Evolutionary conservation across 2,888 invertebrate species (phyloP).

Genomic region (Rhingia campestris): DNA sequence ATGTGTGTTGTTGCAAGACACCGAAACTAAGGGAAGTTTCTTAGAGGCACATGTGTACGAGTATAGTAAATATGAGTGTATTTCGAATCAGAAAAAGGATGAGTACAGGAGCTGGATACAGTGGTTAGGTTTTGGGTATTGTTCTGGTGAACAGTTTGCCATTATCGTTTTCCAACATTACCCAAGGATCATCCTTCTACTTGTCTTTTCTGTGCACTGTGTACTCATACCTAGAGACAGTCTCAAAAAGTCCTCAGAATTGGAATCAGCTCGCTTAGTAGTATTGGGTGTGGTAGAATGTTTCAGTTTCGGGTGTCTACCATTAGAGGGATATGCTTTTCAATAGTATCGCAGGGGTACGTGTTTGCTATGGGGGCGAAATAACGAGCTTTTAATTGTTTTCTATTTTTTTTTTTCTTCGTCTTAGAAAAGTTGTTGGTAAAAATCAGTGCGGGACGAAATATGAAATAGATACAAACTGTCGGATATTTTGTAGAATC

Average conservation of each 20-base stretch:
- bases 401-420: neutral
- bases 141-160: conserved; percentile 67
- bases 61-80: conserved; percentile 1
- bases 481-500: too few relatives aligned
- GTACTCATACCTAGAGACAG: conserved; percentile 4
- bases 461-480: neutral
- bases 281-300: neutral
- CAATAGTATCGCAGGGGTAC: neutral
- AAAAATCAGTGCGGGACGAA: neutral
- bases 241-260: conserved; percentile 8
- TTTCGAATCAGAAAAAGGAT: conserved; percentile 25
- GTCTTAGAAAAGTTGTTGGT: neutral
- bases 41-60: conserved; percentile 55
- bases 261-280: conserved; percentile 1
- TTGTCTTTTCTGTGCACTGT: neutral
- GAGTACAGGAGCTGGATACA: conserved; percentile 11
- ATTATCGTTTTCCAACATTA: conserved; percentile 67
- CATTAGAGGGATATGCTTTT: conserved; percentile 25
- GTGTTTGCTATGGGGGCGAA: neutral
- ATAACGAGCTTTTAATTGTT: conserved; percentile 30
- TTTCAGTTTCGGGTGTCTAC: conserved; percentile 12
- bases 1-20: conserved; percentile 43
- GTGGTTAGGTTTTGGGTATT: conserved; percentile 44
- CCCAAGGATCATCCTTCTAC: conserved; percentile 45
- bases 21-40: conserved; percentile 28